A percentile compares a stretch with the other conserved stretches of the same genome.
These are phyloP conservation scores for Rhinichthys osculus DNA, from an alignment of 2,797 vertebrate genomes.

Conservation along the genomic window DNA sequence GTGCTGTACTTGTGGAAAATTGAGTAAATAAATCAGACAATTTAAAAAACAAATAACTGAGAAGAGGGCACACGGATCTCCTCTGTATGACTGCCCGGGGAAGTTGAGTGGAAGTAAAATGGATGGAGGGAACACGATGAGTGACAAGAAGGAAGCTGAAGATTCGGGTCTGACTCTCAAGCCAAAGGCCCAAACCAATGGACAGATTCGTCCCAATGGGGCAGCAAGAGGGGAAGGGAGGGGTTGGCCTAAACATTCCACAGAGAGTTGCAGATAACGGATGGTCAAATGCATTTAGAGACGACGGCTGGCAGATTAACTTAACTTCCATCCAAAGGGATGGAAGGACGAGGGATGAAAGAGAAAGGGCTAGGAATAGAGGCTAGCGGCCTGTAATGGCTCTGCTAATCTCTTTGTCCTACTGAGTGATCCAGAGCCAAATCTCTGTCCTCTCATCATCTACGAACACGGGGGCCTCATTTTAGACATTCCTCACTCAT, in stretches of 20 bases:
- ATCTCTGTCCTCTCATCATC: constrained; percentile 64
- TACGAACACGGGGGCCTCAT: constrained; percentile 72
- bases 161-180: neutral
- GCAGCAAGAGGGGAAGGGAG: neutral
- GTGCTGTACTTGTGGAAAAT: constrained; percentile 25
- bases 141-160: constrained; percentile 45
- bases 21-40: constrained; percentile 61
- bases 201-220: constrained; percentile 53
- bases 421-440: constrained; percentile 50
- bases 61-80: constrained; percentile 40
- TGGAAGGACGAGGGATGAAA: constrained; percentile 66
- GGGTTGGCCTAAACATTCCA: constrained; percentile 7
- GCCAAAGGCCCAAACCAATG: constrained; percentile 42
- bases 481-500: constrained; percentile 62
- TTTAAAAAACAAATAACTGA: constrained; percentile 62
- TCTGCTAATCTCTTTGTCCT: constrained; percentile 49
- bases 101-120: constrained; percentile 2
- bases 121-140: neutral
- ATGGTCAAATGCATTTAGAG: constrained; percentile 34
- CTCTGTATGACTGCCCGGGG: neutral
- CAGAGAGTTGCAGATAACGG: neutral
- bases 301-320: neutral
- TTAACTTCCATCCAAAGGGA: constrained; percentile 21
- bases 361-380: constrained; percentile 59
- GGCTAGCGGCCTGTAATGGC: constrained; percentile 52